Conservation (phyloP, 2,797 vertebrate genomes). For the Allobates femoralis region DNA sequence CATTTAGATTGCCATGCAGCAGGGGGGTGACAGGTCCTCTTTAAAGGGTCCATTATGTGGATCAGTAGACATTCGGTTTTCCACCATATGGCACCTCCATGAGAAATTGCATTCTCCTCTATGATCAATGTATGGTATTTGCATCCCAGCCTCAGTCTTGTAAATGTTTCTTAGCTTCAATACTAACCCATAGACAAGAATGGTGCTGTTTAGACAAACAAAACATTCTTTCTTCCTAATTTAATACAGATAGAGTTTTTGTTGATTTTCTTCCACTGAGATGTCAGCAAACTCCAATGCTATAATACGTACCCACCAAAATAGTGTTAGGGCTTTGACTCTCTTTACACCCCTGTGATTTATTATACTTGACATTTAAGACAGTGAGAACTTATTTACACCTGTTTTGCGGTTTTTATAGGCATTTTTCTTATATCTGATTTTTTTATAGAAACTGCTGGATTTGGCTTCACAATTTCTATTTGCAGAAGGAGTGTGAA, state of each 20-base stretch:
- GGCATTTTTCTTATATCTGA: slow-evolving; percentile 23
- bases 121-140: too few relatives aligned
- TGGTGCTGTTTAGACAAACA: too few relatives aligned
- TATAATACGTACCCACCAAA: not conserved
- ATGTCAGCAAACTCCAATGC: not conserved
- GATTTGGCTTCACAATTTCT: slow-evolving; percentile 34
- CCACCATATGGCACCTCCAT: too few relatives aligned
- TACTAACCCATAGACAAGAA: too few relatives aligned
- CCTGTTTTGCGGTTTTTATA: slow-evolving; percentile 43
- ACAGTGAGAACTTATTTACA: slow-evolving; percentile 52
- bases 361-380: slow-evolving; percentile 56
- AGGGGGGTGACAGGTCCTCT: too few relatives aligned
- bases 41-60: too few relatives aligned
- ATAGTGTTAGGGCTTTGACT: not conserved
- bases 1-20: too few relatives aligned
- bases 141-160: too few relatives aligned
- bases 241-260: not conserved
- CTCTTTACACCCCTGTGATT: slow-evolving; percentile 27
- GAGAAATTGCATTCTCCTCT: too few relatives aligned
- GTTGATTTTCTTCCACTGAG: not conserved
- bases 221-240: too few relatives aligned
- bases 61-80: too few relatives aligned
- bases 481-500: slow-evolving; percentile 25
- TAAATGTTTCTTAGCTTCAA: too few relatives aligned
- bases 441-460: slow-evolving; percentile 33